Evolutionary conservation across 2,113 vertebrate species (phyloP), one percentile per base, ranked within the genome.

Genomic region (Pteronura brasiliensis): DNA sequence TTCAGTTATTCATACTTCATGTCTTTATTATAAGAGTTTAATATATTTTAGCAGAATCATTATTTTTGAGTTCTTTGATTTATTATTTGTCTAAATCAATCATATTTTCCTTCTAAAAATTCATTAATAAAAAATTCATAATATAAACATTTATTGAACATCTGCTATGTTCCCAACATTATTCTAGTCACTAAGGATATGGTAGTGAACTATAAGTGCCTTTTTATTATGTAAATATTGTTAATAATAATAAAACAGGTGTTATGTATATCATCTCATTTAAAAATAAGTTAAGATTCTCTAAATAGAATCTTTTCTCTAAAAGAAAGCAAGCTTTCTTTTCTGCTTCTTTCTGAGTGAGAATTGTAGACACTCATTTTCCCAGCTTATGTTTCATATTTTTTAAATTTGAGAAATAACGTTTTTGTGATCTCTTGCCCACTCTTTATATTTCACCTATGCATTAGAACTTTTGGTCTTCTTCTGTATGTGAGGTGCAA

Each of bases 91-190:
- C 59, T 84, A 95, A 93, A 82, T 8, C 12, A 83, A 42, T 18
- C 76, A 34, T 11, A 74, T 76, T 94, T 96, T 96, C 27, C 57
- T 94, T 88, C 44, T 93, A 49, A 94, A 36, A 97, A 42, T 55
- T 34, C 13, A 63, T 59, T 72, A 91, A 74, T 67, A 63, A 57
- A 52, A 59, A 92, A 79, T 90, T 82, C 20, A 84, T 81, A 71
- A 85, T 71, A 71, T 52, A 82, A 88, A 63, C 31, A 80, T 95
- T 91, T 88, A 71, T 77, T 85, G 82, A 96, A 31, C 6, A 86
- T n/a, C 34, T 95, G 39, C 39, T 89, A 13, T 88, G 9, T 71
- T 89, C 31, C 44, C 12, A 93, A 71, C 27, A 94, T 34, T 71
- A 34, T 94, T 88, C 25, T 85, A 42, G 14, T 67, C 69, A 88